Base-by-base conservation (phyloP, 2,113 vertebrate genomes). In the Oxyruncus cristatus region DNA sequence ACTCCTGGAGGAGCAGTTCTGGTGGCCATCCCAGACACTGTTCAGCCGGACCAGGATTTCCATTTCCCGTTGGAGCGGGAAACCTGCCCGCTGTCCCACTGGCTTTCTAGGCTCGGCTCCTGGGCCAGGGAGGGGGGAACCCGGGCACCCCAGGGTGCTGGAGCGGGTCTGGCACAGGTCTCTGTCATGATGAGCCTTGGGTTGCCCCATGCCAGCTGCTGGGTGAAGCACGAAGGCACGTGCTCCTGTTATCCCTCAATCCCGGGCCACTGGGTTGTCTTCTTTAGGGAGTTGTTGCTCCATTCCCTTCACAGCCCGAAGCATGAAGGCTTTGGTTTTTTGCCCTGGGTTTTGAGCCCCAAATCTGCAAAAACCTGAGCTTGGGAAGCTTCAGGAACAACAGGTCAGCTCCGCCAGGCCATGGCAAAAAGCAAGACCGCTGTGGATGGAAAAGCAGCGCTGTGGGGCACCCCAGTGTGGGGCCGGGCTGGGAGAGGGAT, bases 381-480 rank as follows among this genome's bases (percentile, higher is more conserved):
- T 79, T 22, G 11, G 33, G 56, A 44, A 72, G 42, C 1, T 27
- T 27, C 2, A 0, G 37, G 46, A 73, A 14, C 0, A 1, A 50
- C 59, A 30, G n/a, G 49, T 66, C 41, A 16, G 21, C 47, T 67
- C 33, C 0, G 0, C 35, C 50, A 41, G 78, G 41, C 39, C 8
- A 0, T 0, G 17, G 41, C 12, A 4, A 28, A 49, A 61, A 5
- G 37, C n/a, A 3, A 42, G 23, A 35, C 5, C 0, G 0, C 3
- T 19, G 6, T 12, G 53, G 12, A 4, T 11, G 76, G 13, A 22
- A 63, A 87, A 15, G 20, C 56, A 80, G 15, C n/a, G 0, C 53
- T 5, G 20, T 12, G 26, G 44, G 70, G 33, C 30, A 21, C 32
- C 9, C 22, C 30, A 2, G 17, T 0, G 2, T 4, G 28, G 47